Base-by-base conservation (phyloP, 2,113 vertebrate species). In the Poeciliopsis prolifica region DNA sequence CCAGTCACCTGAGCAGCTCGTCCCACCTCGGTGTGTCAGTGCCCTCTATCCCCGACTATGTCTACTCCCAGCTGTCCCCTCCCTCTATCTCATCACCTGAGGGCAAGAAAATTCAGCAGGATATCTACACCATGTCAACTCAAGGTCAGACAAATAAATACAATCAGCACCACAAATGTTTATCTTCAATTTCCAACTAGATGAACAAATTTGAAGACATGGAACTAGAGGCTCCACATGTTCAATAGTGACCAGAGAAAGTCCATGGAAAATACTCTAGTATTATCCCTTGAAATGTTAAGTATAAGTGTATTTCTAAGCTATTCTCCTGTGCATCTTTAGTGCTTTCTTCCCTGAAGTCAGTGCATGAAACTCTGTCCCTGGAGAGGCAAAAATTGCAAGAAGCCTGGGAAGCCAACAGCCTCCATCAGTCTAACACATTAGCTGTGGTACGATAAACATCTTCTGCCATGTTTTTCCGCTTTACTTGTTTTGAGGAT, bases 1-100 rank as follows among this genome's bases (percentile, higher is more conserved):
- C 88, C 62, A 91, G 85, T 75, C 90, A 93, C 54, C 75, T 94
- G 81, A 82, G 70, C 77, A 88, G 37, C 84, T 87, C 92, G 1
- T 79, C 93, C 1, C 90, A 94, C 69, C 89, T 95, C 13, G 95
- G 94, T 0, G 84, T 94, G 26, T 98, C 97, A 0, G 95, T 96
- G 48, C 96, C 96, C 79, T 98, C 96, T 78, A 95, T 98, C 61
- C 97, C 96, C 0, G 95, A 97, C 29, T 97, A 96, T 76, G 93
- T 97, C 72, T 96, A 95, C 86, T 85, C 95, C 0, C 94, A 96
- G 83, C 93, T 96, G 81, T 91, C 94, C 78, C 95, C 94, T 0
- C 88, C 94, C 0, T 78, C 91, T 24, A 88, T 91, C 60, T 68
- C 91, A 12, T 88, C 95, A 0, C 90, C 93, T 0, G 97, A 98